These are phyloP conservation scores for Drosophila persimilis DNA, from an alignment of 1,140 invertebrate species.

Conservation along the genomic window DNA sequence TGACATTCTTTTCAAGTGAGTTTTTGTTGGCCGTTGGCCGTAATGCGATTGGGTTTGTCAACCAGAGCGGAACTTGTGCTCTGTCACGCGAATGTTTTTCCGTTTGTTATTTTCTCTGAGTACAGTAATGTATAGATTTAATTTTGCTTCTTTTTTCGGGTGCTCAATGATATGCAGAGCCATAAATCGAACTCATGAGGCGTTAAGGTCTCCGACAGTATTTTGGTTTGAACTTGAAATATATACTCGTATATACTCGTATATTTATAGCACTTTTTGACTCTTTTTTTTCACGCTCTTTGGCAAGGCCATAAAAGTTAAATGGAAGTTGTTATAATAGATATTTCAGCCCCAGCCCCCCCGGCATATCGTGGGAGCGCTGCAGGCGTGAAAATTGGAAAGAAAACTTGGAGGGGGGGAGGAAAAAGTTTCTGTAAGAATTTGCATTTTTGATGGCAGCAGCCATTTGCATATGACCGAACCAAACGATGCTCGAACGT, in stretches of 20 bases:
- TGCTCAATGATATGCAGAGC: slow-evolving; percentile 35
- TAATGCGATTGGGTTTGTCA: slow-evolving; percentile 56
- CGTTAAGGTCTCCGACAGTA: slow-evolving; percentile 65
- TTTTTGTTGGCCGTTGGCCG: slow-evolving; percentile 11
- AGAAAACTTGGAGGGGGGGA: slow-evolving; percentile 21
- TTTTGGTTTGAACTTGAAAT: slow-evolving; percentile 75
- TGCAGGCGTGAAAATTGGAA: slow-evolving; percentile 41
- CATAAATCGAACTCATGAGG: slow-evolving; percentile 71
- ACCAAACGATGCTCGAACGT: slow-evolving; percentile 21
- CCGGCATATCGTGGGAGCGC: slow-evolving; percentile 13
- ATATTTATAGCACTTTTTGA: slow-evolving; percentile 25
- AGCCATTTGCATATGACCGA: slow-evolving; percentile 54
- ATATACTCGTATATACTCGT: background rate
- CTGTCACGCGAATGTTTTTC: slow-evolving; percentile 57
- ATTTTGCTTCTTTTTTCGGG: slow-evolving; percentile 12
- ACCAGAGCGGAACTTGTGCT: slow-evolving; percentile 71
- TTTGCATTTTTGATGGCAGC: slow-evolving; percentile 66
- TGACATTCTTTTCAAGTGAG: slow-evolving; percentile 12
- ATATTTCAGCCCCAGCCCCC: slow-evolving; percentile 4
- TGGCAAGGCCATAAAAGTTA: slow-evolving; percentile 42
- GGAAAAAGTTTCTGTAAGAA: slow-evolving; percentile 42
- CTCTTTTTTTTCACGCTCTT: slow-evolving; percentile 2
- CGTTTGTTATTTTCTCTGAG: slow-evolving; percentile 27
- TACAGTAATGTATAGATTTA: slow-evolving; percentile 8
- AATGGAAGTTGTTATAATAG: slow-evolving; percentile 48